Evolutionary conservation across 2,888 invertebrate genomes (phyloP).

Genomic region (Stomorhina lunata): DNA sequence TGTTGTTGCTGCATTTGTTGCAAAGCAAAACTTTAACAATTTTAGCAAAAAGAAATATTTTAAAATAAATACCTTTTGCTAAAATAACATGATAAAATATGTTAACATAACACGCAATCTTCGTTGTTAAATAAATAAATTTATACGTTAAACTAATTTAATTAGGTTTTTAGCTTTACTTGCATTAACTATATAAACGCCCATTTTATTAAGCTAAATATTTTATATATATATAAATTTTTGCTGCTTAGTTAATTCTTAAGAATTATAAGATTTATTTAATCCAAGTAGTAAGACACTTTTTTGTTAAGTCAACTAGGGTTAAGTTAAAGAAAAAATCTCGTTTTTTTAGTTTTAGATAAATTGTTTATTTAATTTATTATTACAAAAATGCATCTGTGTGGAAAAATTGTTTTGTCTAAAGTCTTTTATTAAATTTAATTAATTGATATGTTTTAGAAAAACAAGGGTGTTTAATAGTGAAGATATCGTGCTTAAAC

Average conservation of each 20-base stretch:
- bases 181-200: constrained; percentile 49
- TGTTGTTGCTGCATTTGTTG: too few species aligned
- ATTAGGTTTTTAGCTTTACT: constrained; percentile 58
- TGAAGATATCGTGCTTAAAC: not conserved
- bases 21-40: not conserved
- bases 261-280: constrained; percentile 46
- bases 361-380: constrained; percentile 3
- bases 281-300: constrained; percentile 22
- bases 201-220: constrained; percentile 27
- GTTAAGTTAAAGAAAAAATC: not conserved
- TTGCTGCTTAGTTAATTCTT: not conserved
- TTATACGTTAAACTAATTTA: constrained; percentile 62
- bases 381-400: not conserved
- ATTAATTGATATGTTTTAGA: constrained; percentile 38
- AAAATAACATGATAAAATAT: constrained; percentile 63
- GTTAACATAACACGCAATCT: constrained; percentile 66
- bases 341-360: not conserved
- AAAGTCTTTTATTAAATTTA: not conserved
- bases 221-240: not conserved
- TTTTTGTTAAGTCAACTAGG: constrained; percentile 18
- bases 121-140: constrained; percentile 53
- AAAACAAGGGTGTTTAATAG: constrained; percentile 22
- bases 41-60: constrained; percentile 9
- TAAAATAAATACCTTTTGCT: constrained; percentile 34
- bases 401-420: not conserved